These are phyloP conservation scores for Cephalophus harveyi DNA, from an alignment of 2,113 vertebrate species.

Conservation along the genomic window DNA sequence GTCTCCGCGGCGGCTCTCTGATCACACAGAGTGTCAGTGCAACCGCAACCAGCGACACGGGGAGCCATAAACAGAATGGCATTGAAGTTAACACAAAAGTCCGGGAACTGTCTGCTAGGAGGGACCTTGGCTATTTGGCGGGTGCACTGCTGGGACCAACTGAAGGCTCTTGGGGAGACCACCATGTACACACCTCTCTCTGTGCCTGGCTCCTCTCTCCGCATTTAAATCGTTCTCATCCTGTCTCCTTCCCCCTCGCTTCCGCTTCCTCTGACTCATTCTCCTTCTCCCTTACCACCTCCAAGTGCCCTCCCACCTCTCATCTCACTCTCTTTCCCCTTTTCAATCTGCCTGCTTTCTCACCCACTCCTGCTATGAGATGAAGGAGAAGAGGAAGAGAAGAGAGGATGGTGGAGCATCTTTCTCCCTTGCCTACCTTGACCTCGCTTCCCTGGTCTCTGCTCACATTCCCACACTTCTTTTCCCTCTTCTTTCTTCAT, in stretches of 20 bases:
- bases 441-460: not conserved
- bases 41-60: conserved; percentile 24
- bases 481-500: not conserved
- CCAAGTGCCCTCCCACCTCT: not conserved
- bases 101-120: conserved; percentile 34
- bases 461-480: not conserved
- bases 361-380: not conserved
- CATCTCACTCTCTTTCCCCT: not conserved
- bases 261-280: conserved; percentile 4
- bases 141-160: not conserved
- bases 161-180: not conserved
- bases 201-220: not conserved
- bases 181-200: not conserved
- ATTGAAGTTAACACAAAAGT: conserved; percentile 70
- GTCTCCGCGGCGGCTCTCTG: conserved; percentile 43
- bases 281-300: not conserved
- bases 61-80: conserved; percentile 61
- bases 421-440: not conserved
- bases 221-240: not conserved
- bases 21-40: conserved; percentile 9
- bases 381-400: not conserved
- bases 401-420: not conserved
- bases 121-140: conserved; percentile 39
- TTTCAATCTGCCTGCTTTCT: not conserved
- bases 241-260: not conserved